Conservation (phyloP, 2,113 vertebrate genomes). For the Poeciliopsis prolifica region DNA sequence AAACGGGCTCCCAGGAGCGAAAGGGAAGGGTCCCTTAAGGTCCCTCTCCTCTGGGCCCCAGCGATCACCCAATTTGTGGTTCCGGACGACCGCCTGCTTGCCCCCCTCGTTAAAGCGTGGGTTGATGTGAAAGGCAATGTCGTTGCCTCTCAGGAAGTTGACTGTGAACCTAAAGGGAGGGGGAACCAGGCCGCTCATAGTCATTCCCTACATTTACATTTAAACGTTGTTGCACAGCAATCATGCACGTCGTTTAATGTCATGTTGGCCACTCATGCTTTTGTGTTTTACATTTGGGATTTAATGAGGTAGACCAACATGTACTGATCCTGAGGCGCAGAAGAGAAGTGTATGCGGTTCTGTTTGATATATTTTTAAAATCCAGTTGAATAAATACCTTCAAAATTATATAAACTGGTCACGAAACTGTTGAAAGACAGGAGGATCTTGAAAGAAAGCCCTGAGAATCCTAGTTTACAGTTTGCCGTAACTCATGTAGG, state of each 20-base stretch:
- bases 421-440: too few species aligned
- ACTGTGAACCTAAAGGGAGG: conserved; percentile 76
- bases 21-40: conserved; percentile 75
- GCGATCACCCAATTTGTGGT: conserved; percentile 76
- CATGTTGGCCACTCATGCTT: neutral
- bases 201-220: neutral
- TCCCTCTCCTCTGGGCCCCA: conserved; percentile 81
- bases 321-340: too few species aligned
- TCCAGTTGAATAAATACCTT: too few species aligned
- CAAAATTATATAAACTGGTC: too few species aligned
- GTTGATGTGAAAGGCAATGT: conserved; percentile 83
- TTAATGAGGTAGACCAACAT: neutral
- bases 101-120: conserved; percentile 79
- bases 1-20: conserved; percentile 75
- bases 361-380: too few species aligned
- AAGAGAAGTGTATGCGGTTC: too few species aligned
- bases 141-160: conserved; percentile 81
- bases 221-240: neutral
- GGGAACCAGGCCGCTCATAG: neutral
- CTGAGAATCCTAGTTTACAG: too few species aligned
- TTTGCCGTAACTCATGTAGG: too few species aligned
- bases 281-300: neutral
- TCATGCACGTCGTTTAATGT: neutral
- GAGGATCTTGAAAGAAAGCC: too few species aligned
- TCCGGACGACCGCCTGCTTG: conserved; percentile 78